Conservation (phyloP, 2,888 invertebrate genomes). For the Hetaerina titia region DNA sequence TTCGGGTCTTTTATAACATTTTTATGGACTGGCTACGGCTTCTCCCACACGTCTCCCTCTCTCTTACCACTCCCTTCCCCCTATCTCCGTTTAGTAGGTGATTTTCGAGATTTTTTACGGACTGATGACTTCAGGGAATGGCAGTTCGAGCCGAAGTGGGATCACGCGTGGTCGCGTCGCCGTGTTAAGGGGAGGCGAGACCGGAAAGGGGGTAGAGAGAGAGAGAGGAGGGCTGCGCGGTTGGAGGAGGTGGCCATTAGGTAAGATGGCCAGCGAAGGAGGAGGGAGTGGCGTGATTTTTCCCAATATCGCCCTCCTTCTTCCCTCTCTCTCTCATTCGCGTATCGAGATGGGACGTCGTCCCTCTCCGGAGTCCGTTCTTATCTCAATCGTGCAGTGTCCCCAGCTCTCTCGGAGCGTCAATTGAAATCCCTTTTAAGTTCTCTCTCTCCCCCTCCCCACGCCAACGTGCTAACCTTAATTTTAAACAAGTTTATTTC, state of each 20-base stretch:
- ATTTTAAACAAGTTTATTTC: slow-evolving; percentile 10
- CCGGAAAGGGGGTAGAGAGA: not conserved
- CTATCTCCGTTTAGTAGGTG: not conserved
- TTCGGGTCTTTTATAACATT: not conserved
- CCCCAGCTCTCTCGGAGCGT: not conserved
- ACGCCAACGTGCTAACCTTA: not conserved
- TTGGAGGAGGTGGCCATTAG: not conserved
- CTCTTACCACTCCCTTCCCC: not conserved
- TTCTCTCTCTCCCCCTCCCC: not conserved
- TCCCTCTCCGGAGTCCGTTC: not conserved
- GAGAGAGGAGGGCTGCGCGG: not conserved
- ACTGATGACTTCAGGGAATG: not conserved
- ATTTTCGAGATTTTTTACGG: not conserved
- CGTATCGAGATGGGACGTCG: slow-evolving; percentile 6
- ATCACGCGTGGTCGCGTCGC: not conserved
- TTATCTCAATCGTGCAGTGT: slow-evolving; percentile 3
- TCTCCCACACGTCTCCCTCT: not conserved
- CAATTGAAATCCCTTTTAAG: slow-evolving; percentile 20
- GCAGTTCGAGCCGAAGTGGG: not conserved
- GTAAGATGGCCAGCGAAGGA: not conserved
- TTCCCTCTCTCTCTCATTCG: not conserved
- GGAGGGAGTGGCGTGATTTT: not conserved
- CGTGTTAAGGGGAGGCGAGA: not conserved
- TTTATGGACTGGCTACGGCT: not conserved
- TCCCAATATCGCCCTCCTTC: not conserved